Percentiles rank a stretch among this genome's conserved stretches.
These are phyloP conservation scores for Wiebesia pumilae DNA, from an alignment of 1,140 invertebrate genomes.

Conservation along the genomic window DNA sequence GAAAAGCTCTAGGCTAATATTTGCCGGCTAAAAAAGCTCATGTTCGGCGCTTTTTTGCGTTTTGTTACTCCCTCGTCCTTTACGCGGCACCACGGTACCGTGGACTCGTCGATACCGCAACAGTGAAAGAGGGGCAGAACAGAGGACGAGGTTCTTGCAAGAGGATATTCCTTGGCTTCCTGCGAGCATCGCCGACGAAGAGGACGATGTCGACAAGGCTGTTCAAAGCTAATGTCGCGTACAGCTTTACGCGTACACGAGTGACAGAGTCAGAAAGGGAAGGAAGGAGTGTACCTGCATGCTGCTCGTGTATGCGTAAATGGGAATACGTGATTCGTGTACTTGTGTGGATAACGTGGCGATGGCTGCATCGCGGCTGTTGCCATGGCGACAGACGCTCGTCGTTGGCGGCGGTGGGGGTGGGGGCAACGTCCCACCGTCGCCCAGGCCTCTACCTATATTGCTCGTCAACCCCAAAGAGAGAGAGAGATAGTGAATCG, in stretches of 20 bases:
- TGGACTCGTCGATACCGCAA: conserved; percentile 2
- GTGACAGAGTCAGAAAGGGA: not conserved
- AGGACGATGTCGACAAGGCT: not conserved
- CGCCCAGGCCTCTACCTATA: conserved; percentile 67
- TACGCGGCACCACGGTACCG: too few species aligned
- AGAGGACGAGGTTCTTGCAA: not conserved
- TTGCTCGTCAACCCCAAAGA: conserved; percentile 57
- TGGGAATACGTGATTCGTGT: not conserved
- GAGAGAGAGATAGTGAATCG: conserved; percentile 17
- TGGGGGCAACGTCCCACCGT: conserved; percentile 72
- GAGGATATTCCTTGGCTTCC: conserved; percentile 5
- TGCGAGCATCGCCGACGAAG: conserved; percentile 1
- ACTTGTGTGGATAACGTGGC: conserved; percentile 54
- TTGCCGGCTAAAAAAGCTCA: not conserved
- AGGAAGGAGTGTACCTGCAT: not conserved
- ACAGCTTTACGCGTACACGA: not conserved
- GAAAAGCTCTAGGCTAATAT: conserved; percentile 25
- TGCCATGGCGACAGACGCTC: conserved; percentile 75
- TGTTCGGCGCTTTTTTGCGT: not conserved
- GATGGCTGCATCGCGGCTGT: conserved; percentile 73
- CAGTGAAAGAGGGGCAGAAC: not conserved
- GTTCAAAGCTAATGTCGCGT: not conserved
- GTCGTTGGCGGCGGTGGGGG: conserved; percentile 57
- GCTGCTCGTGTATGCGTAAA: not conserved
- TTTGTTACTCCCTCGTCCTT: too few species aligned